Conservation (phyloP, 64 coral and sea anemone genomes). For the Stichodactyla mertensii region DNA sequence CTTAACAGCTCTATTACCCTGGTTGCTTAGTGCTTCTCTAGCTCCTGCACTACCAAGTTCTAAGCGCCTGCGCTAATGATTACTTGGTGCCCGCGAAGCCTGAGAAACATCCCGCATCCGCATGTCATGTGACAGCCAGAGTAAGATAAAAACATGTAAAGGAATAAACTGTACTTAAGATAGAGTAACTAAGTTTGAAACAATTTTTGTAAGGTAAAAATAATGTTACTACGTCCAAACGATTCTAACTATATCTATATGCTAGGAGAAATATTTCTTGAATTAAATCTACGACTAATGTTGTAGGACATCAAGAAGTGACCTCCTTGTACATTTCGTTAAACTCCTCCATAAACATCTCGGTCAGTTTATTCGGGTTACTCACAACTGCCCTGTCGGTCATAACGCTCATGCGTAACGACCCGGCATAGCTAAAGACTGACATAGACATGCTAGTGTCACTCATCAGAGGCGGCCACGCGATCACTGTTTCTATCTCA, state of each 20-base stretch:
- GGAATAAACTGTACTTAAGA: background rate
- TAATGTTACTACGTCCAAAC: too few relatives aligned
- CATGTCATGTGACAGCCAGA: background rate
- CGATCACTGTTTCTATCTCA: conserved; percentile 53
- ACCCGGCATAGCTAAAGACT: conserved; percentile 85
- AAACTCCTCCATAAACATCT: conserved; percentile 66
- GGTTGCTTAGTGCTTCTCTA: background rate
- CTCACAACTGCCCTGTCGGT: conserved; percentile 59
- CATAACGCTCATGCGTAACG: conserved; percentile 59
- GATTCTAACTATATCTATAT: background rate
- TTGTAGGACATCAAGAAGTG: background rate
- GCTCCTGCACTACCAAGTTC: background rate
- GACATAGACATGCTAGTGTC: conserved; percentile 71
- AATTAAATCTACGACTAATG: background rate
- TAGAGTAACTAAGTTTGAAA: background rate
- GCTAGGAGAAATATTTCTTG: background rate
- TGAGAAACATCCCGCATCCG: too few relatives aligned
- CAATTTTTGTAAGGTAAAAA: background rate
- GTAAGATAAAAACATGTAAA: too few relatives aligned
- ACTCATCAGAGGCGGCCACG: conserved; percentile 80
- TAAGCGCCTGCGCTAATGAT: background rate
- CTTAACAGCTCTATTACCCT: too few relatives aligned
- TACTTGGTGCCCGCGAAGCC: too few relatives aligned
- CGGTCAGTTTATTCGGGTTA: conserved; percentile 47
- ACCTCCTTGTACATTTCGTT: conserved; percentile 49